These are phyloP conservation scores for Sarcophaga peregrina DNA, from an alignment of 1,140 invertebrate genomes.

Conservation along the genomic window DNA sequence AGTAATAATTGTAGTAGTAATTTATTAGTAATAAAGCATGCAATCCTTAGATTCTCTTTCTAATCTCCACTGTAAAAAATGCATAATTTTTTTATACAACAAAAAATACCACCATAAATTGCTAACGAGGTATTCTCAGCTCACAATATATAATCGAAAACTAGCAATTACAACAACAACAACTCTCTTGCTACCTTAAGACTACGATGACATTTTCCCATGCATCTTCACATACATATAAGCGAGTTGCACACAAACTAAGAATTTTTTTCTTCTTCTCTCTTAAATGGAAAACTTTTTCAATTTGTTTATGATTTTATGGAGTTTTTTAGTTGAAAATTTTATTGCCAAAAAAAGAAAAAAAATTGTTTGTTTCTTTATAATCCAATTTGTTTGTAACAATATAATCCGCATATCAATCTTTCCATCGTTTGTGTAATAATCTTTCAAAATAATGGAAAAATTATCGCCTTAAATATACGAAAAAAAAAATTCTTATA, in stretches of 20 bases:
- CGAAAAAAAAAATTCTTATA: too few species aligned
- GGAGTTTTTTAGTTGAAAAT: not conserved
- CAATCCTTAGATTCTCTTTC: too few species aligned
- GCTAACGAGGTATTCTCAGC: not conserved
- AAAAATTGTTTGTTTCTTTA: not conserved
- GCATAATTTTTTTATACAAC: not conserved
- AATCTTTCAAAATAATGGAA: too few species aligned
- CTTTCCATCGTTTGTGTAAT: too few species aligned
- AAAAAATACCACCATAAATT: not conserved
- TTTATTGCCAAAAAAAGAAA: not conserved
- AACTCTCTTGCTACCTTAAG: not conserved
- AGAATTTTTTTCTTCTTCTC: not conserved
- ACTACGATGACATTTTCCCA: too few species aligned
- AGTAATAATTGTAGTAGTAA: too few species aligned
- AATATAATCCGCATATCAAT: too few species aligned
- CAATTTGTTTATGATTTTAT: slow-evolving; percentile 4
- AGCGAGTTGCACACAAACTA: not conserved
- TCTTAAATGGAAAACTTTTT: not conserved
- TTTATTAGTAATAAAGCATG: too few species aligned
- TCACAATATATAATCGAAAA: not conserved
- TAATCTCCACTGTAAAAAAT: not conserved
- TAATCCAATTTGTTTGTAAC: too few species aligned
- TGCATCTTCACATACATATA: not conserved
- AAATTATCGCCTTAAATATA: too few species aligned
- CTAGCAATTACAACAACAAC: not conserved